These are phyloP conservation scores for Neotoma lepida DNA, from an alignment of 2,113 vertebrate genomes.

Conservation along the genomic window DNA sequence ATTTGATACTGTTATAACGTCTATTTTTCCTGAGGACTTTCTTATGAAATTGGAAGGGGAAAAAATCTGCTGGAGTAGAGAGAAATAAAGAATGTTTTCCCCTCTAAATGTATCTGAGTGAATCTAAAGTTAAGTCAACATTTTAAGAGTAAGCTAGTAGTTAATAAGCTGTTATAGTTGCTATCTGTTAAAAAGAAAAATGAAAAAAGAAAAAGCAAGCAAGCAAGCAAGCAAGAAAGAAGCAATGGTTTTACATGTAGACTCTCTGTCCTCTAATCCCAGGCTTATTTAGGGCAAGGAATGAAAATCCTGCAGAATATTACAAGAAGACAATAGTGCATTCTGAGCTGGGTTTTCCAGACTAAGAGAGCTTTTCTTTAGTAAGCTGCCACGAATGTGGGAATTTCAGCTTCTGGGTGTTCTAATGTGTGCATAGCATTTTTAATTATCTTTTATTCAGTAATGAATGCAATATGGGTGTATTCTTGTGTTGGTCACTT, in stretches of 20 bases:
- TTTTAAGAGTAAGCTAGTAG: slow-evolving; percentile 63
- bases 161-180: slow-evolving; percentile 74
- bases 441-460: slow-evolving; percentile 32
- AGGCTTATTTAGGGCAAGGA: slow-evolving; percentile 68
- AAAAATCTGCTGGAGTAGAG: slow-evolving; percentile 39
- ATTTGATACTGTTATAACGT: slow-evolving; percentile 71
- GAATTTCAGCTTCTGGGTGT: slow-evolving; percentile 64
- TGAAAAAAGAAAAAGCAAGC: neutral
- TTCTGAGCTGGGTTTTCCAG: slow-evolving; percentile 79
- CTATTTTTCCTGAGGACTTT: slow-evolving; percentile 67
- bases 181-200: slow-evolving; percentile 70
- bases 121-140: slow-evolving; percentile 73
- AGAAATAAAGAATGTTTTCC: slow-evolving; percentile 66
- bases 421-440: slow-evolving; percentile 13
- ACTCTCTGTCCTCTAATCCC: slow-evolving; percentile 69
- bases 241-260: slow-evolving; percentile 73
- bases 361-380: slow-evolving; percentile 79
- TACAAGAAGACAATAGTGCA: slow-evolving; percentile 76
- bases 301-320: slow-evolving; percentile 83
- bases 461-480: slow-evolving; percentile 33
- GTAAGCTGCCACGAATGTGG: slow-evolving; percentile 67
- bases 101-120: slow-evolving; percentile 8
- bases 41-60: slow-evolving; percentile 60
- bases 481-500: slow-evolving; percentile 26
- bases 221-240: slow-evolving; percentile 69